phyloP scores from a whole-genome alignment of 2,797 vertebrate genomes.

The Perdix hodgsoniae region DNA sequence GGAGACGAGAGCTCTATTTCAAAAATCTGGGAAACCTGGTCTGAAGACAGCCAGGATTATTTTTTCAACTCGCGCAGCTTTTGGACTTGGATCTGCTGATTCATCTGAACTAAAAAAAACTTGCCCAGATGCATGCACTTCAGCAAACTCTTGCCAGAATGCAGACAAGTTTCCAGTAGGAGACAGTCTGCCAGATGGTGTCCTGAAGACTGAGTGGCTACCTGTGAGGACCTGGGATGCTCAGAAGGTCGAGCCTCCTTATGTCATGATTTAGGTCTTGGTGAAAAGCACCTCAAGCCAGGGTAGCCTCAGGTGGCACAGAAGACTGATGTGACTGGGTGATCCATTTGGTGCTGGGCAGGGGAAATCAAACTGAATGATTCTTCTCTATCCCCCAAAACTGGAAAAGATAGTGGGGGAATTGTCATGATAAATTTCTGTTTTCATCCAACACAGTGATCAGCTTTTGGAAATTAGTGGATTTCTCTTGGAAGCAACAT shows the following conservation, averaged over 20 bases:
- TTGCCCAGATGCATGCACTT: not conserved
- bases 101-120: conserved; percentile 40
- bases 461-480: not conserved
- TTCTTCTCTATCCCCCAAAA: accelerated
- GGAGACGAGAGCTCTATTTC: not conserved
- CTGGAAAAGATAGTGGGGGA: not conserved
- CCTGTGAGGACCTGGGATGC: not conserved
- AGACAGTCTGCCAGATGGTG: not conserved
- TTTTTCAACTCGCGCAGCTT: not conserved
- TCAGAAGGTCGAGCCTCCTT: not conserved
- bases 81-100: conserved; percentile 38
- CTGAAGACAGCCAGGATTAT: not conserved
- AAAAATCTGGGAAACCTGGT: conserved; percentile 12
- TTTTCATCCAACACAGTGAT: not conserved
- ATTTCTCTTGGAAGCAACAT: not conserved
- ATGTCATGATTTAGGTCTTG: not conserved
- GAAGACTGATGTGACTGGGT: not conserved
- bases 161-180: not conserved
- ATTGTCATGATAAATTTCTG: not conserved
- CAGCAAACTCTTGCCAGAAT: not conserved
- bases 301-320: not conserved
- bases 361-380: not conserved
- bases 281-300: not conserved
- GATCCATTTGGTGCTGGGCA: not conserved
- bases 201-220: not conserved